Base-by-base conservation (phyloP, 2,113 vertebrate genomes). In the Chionodraco myersi region DNA sequence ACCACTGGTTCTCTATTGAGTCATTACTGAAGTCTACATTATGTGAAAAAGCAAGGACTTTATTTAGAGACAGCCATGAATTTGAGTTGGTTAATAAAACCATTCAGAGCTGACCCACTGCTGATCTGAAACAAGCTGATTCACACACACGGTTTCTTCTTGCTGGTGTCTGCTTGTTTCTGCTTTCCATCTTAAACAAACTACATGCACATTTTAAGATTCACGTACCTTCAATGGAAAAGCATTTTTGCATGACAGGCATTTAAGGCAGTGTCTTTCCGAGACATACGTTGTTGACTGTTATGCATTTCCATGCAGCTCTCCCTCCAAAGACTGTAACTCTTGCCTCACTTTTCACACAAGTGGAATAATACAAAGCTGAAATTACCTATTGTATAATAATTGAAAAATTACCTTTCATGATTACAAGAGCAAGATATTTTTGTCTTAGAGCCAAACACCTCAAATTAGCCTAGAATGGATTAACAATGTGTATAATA, bases 241-340 rank as follows among this genome's bases (percentile, higher is more conserved):
- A 51, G 30, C 36, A 41, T 41, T 41, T 63, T 73, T 69, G 52
- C 68, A 45, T 21, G 30, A 66, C 3, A 71, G 21, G 12, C 60
- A 47, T 2, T 51, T 77, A 13, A 41, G 45, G 52, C 65, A 48
- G 14, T 41, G 14, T 66, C 13, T 68, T 75, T 64, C 65, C 64
- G 14, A 11, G 14, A 44, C 84, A 54, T 59, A 34, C 2, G 11
- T 23, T 80, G 61, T 75, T 88, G 75, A 66, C 62, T 82, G 54
- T 59, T 3, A 63, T 60, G 45, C 47, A 26, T 54, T 82, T 75
- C 45, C 47, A 49, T 56, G 73, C 21, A 45, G 21, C 70, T 57
- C 21, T 64, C 77, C 69, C 51, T 62, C 41, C 48, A 34, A 72
- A 60, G 30, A 30, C 30, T 0, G 30, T 21, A 67, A 10, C n/a